These are phyloP conservation scores for Triops longicaudatus DNA, from an alignment of 1,140 invertebrate genomes.

Conservation along the genomic window DNA sequence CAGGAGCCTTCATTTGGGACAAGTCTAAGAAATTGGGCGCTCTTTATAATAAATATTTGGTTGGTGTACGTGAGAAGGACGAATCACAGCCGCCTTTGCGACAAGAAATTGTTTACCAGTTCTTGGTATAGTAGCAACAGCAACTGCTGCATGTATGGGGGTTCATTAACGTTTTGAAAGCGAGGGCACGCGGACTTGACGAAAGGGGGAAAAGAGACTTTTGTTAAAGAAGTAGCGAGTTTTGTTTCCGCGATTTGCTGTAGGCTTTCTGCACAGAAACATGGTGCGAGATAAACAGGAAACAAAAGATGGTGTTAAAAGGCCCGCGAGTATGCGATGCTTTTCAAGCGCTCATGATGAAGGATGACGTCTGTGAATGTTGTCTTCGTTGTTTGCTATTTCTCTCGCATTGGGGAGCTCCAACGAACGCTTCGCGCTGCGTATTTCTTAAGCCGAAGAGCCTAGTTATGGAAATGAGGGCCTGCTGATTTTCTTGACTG, in stretches of 20 bases:
- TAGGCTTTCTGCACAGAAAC: neutral
- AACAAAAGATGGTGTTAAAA: neutral
- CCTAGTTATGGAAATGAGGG: conserved; percentile 9
- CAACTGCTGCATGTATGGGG: neutral
- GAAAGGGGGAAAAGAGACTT: neutral
- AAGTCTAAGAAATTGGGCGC: neutral
- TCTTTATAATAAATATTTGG: conserved; percentile 9
- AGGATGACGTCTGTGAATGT: neutral
- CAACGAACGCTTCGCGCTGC: neutral
- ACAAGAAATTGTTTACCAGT: neutral
- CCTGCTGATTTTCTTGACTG: neutral
- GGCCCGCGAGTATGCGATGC: neutral
- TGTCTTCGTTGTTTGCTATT: neutral
- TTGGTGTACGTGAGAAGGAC: conserved; percentile 2
- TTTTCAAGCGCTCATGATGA: neutral
- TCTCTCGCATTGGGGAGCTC: neutral
- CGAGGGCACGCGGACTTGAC: neutral
- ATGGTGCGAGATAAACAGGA: neutral
- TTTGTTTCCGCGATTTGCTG: neutral
- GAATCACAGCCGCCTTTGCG: neutral
- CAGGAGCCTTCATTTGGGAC: too few relatives aligned
- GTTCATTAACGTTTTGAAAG: neutral
- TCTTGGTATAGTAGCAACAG: neutral
- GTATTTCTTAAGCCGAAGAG: neutral
- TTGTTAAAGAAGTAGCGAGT: neutral